These are phyloP conservation scores for Antennarius striatus DNA, from an alignment of 2,113 vertebrate genomes.

Conservation along the genomic window DNA sequence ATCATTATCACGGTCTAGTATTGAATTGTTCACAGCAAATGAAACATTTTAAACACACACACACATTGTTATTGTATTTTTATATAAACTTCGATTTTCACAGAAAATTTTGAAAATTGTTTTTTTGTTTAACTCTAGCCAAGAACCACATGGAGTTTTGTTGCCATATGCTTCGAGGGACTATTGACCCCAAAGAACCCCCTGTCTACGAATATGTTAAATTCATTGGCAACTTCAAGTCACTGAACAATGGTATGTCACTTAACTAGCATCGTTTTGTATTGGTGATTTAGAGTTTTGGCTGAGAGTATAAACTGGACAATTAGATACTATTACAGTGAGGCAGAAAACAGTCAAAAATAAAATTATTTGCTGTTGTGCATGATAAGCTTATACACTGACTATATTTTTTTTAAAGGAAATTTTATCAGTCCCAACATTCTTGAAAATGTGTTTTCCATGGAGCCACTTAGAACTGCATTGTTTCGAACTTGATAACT, in stretches of 20 bases:
- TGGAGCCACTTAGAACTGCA: background rate
- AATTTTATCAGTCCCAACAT: no score
- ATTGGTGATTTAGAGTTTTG: background rate
- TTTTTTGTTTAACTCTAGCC: slow-evolving; percentile 77
- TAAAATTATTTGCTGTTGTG: slow-evolving; percentile 1
- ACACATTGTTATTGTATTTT: background rate
- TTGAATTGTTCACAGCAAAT: background rate
- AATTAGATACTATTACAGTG: background rate
- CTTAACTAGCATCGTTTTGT: background rate
- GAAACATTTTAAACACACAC: background rate
- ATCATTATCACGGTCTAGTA: background rate
- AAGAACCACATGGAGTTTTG: slow-evolving; percentile 99
- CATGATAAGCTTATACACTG: background rate
- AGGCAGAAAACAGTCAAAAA: no score
- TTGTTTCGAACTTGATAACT: background rate
- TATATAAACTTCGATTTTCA: background rate
- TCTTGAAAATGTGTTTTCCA: background rate
- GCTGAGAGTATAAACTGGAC: background rate
- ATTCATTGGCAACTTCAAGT: slow-evolving; percentile 99
- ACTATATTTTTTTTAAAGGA: background rate
- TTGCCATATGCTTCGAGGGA: slow-evolving; percentile 97
- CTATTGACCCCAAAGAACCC: slow-evolving; percentile 94
- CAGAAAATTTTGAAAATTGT: background rate
- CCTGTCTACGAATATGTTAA: slow-evolving; percentile 97
- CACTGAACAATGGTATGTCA: slow-evolving; percentile 88